A percentile compares a stretch with the other conserved stretches of the same genome.
Evolutionary conservation across 2,888 invertebrate species (phyloP).

Genomic region (Rhingia rostrata): DNA sequence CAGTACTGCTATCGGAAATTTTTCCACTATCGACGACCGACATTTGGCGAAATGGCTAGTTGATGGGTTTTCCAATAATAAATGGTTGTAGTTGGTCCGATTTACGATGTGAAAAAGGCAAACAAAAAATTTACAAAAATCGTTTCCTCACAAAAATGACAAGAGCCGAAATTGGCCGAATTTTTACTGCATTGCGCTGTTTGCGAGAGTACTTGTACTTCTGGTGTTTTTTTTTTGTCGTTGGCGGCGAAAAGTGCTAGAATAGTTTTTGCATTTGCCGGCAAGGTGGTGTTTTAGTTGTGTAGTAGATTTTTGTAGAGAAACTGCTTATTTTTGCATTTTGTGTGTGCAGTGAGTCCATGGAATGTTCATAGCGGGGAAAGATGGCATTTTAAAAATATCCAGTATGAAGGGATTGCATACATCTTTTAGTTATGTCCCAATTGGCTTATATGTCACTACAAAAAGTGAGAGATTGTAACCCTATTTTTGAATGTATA

Average conservation of each 20-base stretch:
- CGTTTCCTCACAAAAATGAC: conserved; percentile 50
- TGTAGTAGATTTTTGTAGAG: conserved; percentile 21
- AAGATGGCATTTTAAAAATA: neutral
- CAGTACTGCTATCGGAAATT: conserved; percentile 65
- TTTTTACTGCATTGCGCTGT: conserved; percentile 72
- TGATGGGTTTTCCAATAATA: conserved; percentile 11
- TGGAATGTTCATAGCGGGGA: neutral
- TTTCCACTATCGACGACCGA: conserved; percentile 69
- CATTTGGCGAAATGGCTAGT: conserved; percentile 38
- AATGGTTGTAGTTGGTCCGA: neutral
- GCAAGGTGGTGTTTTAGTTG: neutral
- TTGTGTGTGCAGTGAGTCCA: neutral
- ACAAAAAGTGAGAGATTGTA: too few species aligned
- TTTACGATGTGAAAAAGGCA: conserved; percentile 8
- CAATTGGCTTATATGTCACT: too few species aligned
- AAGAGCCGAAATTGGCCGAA: conserved; percentile 53
- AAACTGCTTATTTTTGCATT: too few species aligned
- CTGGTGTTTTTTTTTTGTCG: conserved; percentile 51
- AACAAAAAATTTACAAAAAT: conserved; percentile 22
- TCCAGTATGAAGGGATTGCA: too few species aligned
- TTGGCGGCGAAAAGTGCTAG: conserved; percentile 71
- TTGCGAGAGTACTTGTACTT: conserved; percentile 48
- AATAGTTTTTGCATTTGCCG: conserved; percentile 25
- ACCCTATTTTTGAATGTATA: too few species aligned
- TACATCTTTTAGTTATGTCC: too few species aligned